Evolutionary conservation across 2,888 invertebrate species (phyloP), one percentile per base, ranked within the genome.

Genomic region (Geophilus truncorum): DNA sequence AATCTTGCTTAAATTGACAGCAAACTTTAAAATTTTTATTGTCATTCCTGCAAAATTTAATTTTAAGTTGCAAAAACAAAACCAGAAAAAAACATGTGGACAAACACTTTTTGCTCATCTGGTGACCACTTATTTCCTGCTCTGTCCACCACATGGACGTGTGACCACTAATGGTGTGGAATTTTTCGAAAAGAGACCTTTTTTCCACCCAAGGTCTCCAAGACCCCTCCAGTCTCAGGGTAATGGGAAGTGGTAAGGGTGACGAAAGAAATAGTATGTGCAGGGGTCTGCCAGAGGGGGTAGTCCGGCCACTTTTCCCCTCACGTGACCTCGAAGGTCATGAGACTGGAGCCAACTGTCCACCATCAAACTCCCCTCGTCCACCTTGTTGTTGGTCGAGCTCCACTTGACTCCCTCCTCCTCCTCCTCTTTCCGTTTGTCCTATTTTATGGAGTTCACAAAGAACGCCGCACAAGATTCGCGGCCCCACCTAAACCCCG

Each of bases 321-420:
- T 28, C 70, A 23, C 28, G 12, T 70, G 28, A 70, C 70, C 70
- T 70, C 70, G 70, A 23, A 12, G 70, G 70, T 70, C 70, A 70
- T 70, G 70, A 70, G 70, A 70, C 70, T 70, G 28, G 70, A 70
- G 70, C 70, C 70, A 70, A 70, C 70, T 70, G 70, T 70, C 70
- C 70, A 70, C 70, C 70, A 70, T 70, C 70, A 70, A 70, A 70
- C 70, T 70, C 70, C 70, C 70, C 70, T 70, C 70, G 70, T 70
- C 70, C 70, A 70, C 70, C 70, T 70, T 70, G 25, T 70, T 70
- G 70, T 70, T 70, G 70, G 70, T 70, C 12, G 70, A 70, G 28
- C 70, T 70, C 70, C 70, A 70, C 70, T 70, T 70, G 70, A 70
- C 70, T 70, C 70, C 70, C 70, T 25, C 62, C 62, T 25, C 70